These are phyloP conservation scores for Apotomis betuletana DNA, from an alignment of 2,888 invertebrate genomes.

Conservation along the genomic window DNA sequence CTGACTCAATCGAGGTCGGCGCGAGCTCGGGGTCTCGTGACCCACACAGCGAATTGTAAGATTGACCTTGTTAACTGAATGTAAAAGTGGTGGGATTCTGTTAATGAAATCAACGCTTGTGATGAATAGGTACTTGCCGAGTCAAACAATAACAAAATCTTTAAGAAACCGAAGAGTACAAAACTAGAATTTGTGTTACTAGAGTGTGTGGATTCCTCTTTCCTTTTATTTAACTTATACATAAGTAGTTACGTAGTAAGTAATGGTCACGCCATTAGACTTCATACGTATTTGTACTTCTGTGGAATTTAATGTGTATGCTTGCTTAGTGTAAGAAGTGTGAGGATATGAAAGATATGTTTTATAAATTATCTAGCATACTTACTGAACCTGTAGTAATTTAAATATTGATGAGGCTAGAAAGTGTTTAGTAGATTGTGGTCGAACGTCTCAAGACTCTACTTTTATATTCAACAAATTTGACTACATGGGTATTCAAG, in stretches of 20 bases:
- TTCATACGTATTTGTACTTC: constrained; percentile 10
- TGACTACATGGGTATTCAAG: constrained; percentile 10
- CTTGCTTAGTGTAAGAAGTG: constrained; percentile 1
- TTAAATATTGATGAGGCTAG: constrained; percentile 41
- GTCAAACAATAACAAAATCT: constrained; percentile 45
- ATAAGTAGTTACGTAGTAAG: neutral
- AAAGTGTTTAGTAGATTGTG: constrained; percentile 39
- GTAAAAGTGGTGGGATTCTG: constrained; percentile 55
- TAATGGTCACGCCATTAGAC: neutral
- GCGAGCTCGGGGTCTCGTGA: constrained; percentile 67
- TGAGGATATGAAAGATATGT: neutral
- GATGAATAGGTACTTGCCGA: constrained; percentile 52
- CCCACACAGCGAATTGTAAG: constrained; percentile 69
- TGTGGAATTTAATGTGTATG: constrained; percentile 29
- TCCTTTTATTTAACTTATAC: neutral
- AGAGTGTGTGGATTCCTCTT: constrained; percentile 14
- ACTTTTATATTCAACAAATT: constrained; percentile 2
- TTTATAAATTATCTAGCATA: neutral
- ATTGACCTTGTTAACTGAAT: constrained; percentile 71
- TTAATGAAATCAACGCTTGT: constrained; percentile 52
- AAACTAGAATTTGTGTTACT: constrained; percentile 53
- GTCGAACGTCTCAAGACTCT: constrained; percentile 1
- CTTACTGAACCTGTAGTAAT: neutral
- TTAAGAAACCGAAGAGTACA: constrained; percentile 66
- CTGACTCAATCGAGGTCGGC: constrained; percentile 74